A percentile compares a stretch with the other conserved stretches of the same genome.
phyloP scores from a whole-genome alignment of 2,797 vertebrate genomes.

The Dallia pectoralis region DNA sequence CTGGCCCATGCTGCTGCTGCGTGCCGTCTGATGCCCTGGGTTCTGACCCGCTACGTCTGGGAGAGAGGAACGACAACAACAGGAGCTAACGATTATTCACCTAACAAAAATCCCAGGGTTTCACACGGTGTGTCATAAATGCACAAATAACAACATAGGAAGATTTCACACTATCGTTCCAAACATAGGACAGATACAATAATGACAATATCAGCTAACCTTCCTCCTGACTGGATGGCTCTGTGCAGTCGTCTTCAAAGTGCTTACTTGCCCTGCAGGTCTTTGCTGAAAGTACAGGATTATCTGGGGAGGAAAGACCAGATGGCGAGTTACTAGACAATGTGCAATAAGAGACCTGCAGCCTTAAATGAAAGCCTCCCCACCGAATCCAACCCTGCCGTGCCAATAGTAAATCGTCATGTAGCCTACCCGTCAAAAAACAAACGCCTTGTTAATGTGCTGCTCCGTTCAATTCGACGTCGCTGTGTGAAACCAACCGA shows the following conservation, averaged over 20 bases:
- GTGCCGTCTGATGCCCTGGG: not conserved
- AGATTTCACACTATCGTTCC: too few species aligned
- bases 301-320: slow-evolving; percentile 1
- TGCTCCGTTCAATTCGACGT: not conserved
- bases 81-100: not conserved
- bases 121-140: not conserved
- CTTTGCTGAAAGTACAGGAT: not conserved
- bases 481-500: not conserved
- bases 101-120: not conserved
- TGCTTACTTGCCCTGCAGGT: not conserved
- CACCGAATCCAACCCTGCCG: not conserved
- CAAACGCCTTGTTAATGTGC: not conserved
- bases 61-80: not conserved
- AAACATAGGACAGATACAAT: too few species aligned
- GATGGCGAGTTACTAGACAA: not conserved
- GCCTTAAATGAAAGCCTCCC: not conserved
- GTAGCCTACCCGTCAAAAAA: not conserved
- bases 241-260: not conserved
- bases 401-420: not conserved
- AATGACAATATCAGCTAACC: not conserved
- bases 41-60: not conserved
- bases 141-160: not conserved
- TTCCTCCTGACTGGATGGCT: not conserved
- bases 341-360: not conserved
- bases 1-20: not conserved